These are phyloP conservation scores for Aythya baeri DNA, from an alignment of 2,113 vertebrate species.

Conservation along the genomic window DNA sequence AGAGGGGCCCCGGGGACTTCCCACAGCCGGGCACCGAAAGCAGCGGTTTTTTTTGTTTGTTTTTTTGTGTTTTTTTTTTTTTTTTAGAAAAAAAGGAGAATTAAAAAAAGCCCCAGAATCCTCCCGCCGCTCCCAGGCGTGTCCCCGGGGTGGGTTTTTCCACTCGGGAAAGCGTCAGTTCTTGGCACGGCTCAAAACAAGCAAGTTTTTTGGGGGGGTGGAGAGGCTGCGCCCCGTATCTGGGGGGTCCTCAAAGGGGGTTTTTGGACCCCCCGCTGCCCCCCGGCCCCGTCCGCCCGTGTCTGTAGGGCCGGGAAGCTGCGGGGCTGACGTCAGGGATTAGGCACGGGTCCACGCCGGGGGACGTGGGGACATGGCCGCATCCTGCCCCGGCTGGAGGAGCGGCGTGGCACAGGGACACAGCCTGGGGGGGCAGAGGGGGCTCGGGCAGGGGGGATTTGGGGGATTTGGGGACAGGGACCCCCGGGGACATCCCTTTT, in stretches of 20 bases:
- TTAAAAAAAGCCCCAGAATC: not conserved
- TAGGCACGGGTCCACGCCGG: not conserved
- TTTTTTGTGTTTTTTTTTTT: too few species aligned
- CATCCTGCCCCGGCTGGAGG: not conserved
- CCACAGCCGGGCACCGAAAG: rapidly evolving
- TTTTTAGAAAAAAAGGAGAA: too few species aligned
- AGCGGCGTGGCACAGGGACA: not conserved
- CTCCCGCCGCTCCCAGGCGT: not conserved
- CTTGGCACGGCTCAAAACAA: too few species aligned
- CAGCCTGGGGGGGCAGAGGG: not conserved
- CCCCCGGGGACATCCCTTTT: not conserved
- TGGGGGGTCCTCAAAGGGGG: too few species aligned
- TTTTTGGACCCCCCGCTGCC: too few species aligned
- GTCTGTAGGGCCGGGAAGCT: not conserved
- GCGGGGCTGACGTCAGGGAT: conserved; percentile 46
- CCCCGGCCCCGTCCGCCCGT: too few species aligned
- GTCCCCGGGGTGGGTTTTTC: not conserved
- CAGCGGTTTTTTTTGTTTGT: not conserved
- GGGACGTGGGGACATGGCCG: not conserved
- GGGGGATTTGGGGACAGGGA: not conserved
- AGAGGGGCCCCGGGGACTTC: not conserved
- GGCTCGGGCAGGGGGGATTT: not conserved
- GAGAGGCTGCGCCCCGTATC: too few species aligned
- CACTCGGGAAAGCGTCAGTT: not conserved
- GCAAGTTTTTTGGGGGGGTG: too few species aligned